Conservation (phyloP, 2,797 vertebrate genomes). For the Pogoniulus pusillus region DNA sequence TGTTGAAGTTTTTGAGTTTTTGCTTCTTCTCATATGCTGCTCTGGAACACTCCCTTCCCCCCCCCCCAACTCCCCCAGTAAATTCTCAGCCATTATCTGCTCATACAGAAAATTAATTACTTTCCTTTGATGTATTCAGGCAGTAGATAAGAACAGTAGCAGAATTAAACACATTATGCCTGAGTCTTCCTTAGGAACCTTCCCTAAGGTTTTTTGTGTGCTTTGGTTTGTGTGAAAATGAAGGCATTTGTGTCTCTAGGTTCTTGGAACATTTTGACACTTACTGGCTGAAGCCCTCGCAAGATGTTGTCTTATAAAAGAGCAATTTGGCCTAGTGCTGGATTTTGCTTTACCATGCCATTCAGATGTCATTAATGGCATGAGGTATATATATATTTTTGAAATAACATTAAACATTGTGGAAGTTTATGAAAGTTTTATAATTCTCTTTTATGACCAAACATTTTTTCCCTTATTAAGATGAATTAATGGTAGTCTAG, state of each 20-base stretch:
- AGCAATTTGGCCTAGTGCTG: background rate
- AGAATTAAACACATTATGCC: background rate
- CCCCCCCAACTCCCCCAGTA: too few species aligned
- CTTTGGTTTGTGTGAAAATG: background rate
- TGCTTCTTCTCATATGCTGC: background rate
- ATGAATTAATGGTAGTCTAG: background rate
- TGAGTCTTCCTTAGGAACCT: background rate
- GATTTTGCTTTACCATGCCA: background rate
- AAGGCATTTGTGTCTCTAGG: background rate
- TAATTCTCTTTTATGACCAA: background rate
- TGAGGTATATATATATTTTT: background rate
- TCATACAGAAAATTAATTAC: conserved; percentile 24
- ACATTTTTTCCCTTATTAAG: background rate
- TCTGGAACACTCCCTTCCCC: too few species aligned
- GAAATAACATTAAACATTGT: background rate
- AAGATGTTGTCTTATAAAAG: background rate
- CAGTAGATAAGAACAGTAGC: background rate
- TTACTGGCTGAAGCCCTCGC: background rate
- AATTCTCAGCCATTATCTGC: conserved; percentile 1
- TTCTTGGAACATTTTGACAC: background rate
- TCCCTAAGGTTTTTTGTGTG: background rate
- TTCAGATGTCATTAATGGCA: background rate
- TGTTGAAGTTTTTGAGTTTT: background rate
- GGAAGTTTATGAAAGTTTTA: background rate
- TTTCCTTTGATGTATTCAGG: conserved; percentile 11